phyloP scores from a whole-genome alignment of 1,140 invertebrate genomes.

The Drosophila erecta region DNA sequence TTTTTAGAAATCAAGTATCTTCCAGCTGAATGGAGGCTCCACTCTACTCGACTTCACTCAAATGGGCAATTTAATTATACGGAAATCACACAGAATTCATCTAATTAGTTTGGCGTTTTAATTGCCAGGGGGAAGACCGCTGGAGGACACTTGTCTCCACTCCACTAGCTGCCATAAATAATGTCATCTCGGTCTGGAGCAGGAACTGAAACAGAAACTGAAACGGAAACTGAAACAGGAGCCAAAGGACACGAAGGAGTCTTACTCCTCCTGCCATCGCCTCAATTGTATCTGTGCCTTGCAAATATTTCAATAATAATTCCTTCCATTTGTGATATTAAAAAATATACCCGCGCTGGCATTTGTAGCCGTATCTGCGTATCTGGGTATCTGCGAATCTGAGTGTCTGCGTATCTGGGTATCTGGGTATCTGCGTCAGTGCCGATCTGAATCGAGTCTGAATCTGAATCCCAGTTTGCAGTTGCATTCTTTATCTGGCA shows the following conservation, averaged over 20 bases:
- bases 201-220: slow-evolving; percentile 1
- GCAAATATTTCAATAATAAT: slow-evolving; percentile 65
- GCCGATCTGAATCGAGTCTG: slow-evolving; percentile 1
- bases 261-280: not conserved
- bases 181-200: slow-evolving; percentile 49
- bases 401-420: slow-evolving; percentile 1
- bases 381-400: not conserved
- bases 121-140: slow-evolving; percentile 64
- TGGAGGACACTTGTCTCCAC: slow-evolving; percentile 43
- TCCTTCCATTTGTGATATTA: slow-evolving; percentile 50
- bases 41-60: slow-evolving; percentile 42
- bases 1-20: slow-evolving; percentile 22
- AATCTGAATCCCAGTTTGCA: slow-evolving; percentile 15
- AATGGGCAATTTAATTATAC: slow-evolving; percentile 81
- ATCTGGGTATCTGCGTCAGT: not conserved
- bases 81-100: slow-evolving; percentile 81
- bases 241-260: slow-evolving; percentile 8
- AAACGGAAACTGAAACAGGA: not conserved
- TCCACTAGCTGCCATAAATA: slow-evolving; percentile 56
- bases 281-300: slow-evolving; percentile 49
- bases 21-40: slow-evolving; percentile 10
- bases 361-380: slow-evolving; percentile 9
- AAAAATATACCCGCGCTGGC: slow-evolving; percentile 42
- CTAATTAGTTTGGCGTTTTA: slow-evolving; percentile 81
- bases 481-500: slow-evolving; percentile 40